Evolutionary conservation across 1,140 invertebrate species (phyloP).

Genomic region (Pachyrhynchus sulphureomaculatus): DNA sequence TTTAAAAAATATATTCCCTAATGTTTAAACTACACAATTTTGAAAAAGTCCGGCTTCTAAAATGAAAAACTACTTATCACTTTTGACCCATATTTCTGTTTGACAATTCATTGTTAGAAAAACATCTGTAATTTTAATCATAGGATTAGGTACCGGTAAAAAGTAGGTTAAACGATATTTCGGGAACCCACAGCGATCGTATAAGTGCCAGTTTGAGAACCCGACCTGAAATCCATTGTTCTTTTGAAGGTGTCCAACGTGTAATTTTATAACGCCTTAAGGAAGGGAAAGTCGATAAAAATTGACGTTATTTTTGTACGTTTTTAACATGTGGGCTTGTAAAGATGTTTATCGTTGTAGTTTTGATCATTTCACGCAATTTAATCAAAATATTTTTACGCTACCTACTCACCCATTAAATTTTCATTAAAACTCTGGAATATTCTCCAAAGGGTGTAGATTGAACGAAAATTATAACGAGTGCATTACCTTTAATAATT

Average conservation of each 20-base stretch:
- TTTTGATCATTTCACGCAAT: too few species aligned
- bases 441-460: too few species aligned
- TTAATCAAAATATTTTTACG: too few species aligned
- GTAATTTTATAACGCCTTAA: constrained; percentile 18
- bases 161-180: constrained; percentile 21
- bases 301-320: constrained; percentile 12
- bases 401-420: too few species aligned
- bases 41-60: too few species aligned
- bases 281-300: constrained; percentile 15
- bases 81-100: constrained; percentile 3
- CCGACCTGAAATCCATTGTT: constrained; percentile 13
- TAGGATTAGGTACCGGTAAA: constrained; percentile 13
- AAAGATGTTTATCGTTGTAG: too few species aligned
- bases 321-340: constrained; percentile 12
- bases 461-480: too few species aligned
- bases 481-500: too few species aligned
- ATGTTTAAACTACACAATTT: too few species aligned
- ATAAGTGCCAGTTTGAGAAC: constrained; percentile 14
- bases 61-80: too few species aligned
- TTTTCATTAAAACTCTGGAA: too few species aligned
- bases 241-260: constrained; percentile 20
- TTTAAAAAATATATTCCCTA: too few species aligned
- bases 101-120: constrained; percentile 4
- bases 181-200: constrained; percentile 13
- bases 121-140: constrained; percentile 11